These are phyloP conservation scores for Perdita meconis DNA, from an alignment of 2,888 invertebrate species.

Conservation along the genomic window DNA sequence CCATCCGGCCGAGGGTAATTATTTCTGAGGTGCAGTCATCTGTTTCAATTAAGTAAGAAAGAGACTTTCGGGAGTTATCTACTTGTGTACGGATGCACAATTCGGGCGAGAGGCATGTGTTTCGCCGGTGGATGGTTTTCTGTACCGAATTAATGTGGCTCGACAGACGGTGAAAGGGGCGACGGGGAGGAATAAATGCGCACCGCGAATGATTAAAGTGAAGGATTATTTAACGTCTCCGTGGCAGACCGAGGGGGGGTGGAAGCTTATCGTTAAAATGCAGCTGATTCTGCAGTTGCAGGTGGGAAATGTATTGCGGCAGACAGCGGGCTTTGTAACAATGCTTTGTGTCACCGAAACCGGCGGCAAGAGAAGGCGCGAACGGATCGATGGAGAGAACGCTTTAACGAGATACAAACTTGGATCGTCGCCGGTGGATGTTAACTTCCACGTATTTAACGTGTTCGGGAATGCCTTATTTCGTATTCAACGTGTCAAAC, in stretches of 20 bases:
- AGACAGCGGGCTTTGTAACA: constrained; percentile 37
- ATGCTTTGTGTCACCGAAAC: constrained; percentile 45
- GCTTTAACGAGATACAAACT: constrained; percentile 43
- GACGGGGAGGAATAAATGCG: constrained; percentile 10
- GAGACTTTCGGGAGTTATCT: neutral
- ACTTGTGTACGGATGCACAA: neutral
- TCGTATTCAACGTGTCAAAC: constrained; percentile 41
- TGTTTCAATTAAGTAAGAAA: neutral
- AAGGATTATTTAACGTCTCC: constrained; percentile 39
- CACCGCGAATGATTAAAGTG: constrained; percentile 35
- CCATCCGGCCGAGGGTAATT: neutral
- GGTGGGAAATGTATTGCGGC: constrained; percentile 33
- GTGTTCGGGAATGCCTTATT: constrained; percentile 26
- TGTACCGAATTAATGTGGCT: constrained; percentile 16
- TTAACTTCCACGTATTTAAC: constrained; percentile 51
- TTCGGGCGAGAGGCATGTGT: constrained; percentile 11
- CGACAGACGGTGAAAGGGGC: neutral
- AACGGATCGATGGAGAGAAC: constrained; percentile 22
- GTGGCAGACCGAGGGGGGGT: too few species aligned
- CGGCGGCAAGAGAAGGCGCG: neutral
- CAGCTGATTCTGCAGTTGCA: constrained; percentile 45
- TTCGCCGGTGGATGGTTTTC: neutral
- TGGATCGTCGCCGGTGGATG: constrained; percentile 19
- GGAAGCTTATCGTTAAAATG: constrained; percentile 42
- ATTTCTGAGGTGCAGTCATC: neutral